A percentile compares a stretch with the other conserved stretches of the same genome.
These are phyloP conservation scores for Dorcus parallelipipedus DNA, from an alignment of 2,888 invertebrate species.

Conservation along the genomic window DNA sequence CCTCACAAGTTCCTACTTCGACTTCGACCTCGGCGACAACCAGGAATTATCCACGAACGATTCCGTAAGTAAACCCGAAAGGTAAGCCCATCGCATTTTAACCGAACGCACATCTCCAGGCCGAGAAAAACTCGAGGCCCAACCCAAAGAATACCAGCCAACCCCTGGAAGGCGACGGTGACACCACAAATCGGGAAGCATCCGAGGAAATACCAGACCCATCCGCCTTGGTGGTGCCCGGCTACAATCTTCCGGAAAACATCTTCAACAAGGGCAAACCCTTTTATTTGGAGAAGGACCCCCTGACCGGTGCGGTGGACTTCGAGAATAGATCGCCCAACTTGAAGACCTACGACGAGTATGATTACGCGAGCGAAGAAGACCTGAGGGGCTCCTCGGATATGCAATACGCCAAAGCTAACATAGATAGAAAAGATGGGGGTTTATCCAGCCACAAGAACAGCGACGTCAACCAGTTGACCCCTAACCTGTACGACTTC, in stretches of 20 bases:
- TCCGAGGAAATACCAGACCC: conserved; percentile 46
- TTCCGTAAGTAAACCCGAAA: too few species aligned
- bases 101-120: background rate
- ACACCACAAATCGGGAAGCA: background rate
- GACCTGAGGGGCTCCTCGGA: conserved; percentile 33
- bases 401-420: conserved; percentile 42
- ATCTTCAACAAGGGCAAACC: conserved; percentile 68
- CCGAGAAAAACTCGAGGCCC: background rate
- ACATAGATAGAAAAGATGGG: conserved; percentile 50
- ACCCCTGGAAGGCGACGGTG: background rate
- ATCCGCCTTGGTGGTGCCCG: conserved; percentile 44
- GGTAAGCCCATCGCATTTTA: too few species aligned
- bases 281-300: conserved; percentile 67
- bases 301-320: conserved; percentile 63
- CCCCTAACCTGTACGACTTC: conserved; percentile 66
- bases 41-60: too few species aligned
- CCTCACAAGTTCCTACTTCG: conserved; percentile 1
- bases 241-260: conserved; percentile 53
- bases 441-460: conserved; percentile 49
- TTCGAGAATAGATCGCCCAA: conserved; percentile 56
- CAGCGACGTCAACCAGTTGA: conserved; percentile 60
- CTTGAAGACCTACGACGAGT: conserved; percentile 36
- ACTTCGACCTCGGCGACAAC: too few species aligned
- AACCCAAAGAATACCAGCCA: background rate
- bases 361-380: conserved; percentile 37